A percentile compares a stretch with the other conserved stretches of the same genome.
Evolutionary conservation across 2,797 vertebrate species (phyloP).

Genomic region (Benthosema pterotum): DNA sequence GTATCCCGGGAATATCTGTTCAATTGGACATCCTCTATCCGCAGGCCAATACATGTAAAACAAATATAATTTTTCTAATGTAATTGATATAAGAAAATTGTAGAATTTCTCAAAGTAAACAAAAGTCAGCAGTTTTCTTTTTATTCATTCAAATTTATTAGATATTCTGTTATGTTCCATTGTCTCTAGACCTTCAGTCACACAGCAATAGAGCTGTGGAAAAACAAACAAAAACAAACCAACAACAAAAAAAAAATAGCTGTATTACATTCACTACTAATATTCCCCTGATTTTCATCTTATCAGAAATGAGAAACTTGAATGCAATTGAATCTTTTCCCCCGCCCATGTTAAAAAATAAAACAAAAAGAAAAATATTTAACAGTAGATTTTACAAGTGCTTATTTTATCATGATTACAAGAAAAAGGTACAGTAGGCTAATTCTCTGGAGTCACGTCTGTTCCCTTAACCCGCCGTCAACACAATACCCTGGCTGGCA

Average conservation of each 20-base stretch:
- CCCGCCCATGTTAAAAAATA: conserved; percentile 42
- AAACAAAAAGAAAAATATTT: conserved; percentile 22
- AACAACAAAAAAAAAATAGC: conserved; percentile 54
- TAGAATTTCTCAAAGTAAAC: background rate
- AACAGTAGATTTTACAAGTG: conserved; percentile 68
- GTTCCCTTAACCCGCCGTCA: conserved; percentile 48
- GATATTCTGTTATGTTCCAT: conserved; percentile 77
- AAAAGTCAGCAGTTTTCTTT: conserved; percentile 5
- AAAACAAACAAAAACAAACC: conserved; percentile 33
- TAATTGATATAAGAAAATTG: conserved; percentile 6
- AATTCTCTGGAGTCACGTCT: conserved; percentile 55
- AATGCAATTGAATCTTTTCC: conserved; percentile 58
- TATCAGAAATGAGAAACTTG: conserved; percentile 66
- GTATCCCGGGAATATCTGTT: too few relatives aligned
- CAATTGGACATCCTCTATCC: too few relatives aligned
- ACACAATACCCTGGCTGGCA: conserved; percentile 47
- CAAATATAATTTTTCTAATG: conserved; percentile 1
- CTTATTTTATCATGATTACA: conserved; percentile 61
- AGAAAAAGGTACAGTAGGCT: conserved; percentile 54
- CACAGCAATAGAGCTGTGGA: conserved; percentile 63
- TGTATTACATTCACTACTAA: conserved; percentile 78
- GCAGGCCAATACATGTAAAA: too few relatives aligned
- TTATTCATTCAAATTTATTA: conserved; percentile 82
- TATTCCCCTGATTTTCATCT: conserved; percentile 78
- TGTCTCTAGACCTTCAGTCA: conserved; percentile 72